These are phyloP conservation scores for Catalaphyllia jardinei DNA, from an alignment of 64 coral and sea anemone species.

Conservation along the genomic window DNA sequence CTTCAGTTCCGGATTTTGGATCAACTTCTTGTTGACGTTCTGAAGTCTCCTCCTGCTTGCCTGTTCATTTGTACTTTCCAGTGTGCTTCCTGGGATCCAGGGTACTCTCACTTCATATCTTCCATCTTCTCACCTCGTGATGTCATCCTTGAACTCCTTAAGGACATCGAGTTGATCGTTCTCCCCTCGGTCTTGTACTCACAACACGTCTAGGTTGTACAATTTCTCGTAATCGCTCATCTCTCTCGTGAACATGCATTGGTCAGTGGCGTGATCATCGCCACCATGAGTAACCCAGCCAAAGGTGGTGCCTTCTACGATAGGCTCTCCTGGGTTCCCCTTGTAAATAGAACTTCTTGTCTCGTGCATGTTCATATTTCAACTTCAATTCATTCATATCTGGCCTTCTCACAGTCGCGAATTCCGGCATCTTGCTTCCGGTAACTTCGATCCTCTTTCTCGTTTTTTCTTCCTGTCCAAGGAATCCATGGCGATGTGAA, in stretches of 20 bases:
- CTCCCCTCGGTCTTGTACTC: constrained; percentile 49
- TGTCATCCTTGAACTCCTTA: constrained; percentile 43
- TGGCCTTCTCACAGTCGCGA: constrained; percentile 48
- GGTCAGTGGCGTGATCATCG: background rate
- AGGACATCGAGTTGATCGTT: constrained; percentile 55
- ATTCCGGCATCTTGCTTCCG: constrained; percentile 47
- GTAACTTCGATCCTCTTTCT: constrained; percentile 65
- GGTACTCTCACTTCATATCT: constrained; percentile 60
- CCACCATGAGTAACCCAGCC: constrained; percentile 69
- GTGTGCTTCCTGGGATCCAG: constrained; percentile 50
- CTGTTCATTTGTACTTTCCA: constrained; percentile 54
- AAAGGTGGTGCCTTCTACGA: constrained; percentile 54
- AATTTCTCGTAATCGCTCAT: constrained; percentile 34
- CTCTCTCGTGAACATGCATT: constrained; percentile 57
- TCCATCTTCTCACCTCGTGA: constrained; percentile 32
- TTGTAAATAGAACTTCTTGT: constrained; percentile 59
- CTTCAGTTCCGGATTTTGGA: constrained; percentile 15
- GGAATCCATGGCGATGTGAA: constrained; percentile 48
- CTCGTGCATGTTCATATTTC: constrained; percentile 46
- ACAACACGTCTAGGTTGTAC: constrained; percentile 49
- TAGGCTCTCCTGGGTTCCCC: constrained; percentile 50
- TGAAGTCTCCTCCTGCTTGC: constrained; percentile 41
- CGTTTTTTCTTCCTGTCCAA: constrained; percentile 20
- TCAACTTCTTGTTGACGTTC: constrained; percentile 44
- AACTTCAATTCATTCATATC: constrained; percentile 48